Conservation (phyloP, 2,113 vertebrate genomes). For the Lipophrys pholis region DNA sequence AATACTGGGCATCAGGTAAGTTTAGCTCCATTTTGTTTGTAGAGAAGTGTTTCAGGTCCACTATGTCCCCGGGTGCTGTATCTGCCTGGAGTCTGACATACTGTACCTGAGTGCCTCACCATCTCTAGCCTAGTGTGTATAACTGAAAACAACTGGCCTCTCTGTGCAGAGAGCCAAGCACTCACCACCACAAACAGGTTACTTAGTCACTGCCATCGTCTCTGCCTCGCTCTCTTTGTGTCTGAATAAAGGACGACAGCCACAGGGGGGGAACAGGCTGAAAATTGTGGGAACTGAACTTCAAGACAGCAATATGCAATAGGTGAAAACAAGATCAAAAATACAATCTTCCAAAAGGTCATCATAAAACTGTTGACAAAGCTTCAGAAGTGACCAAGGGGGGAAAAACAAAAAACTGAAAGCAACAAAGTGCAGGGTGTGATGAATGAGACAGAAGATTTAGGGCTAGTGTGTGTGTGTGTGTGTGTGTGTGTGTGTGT, state of each 20-base stretch:
- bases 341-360: conserved; percentile 68
- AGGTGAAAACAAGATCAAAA: conserved; percentile 45
- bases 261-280: conserved; percentile 10
- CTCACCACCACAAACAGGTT: conserved; percentile 62
- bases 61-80: conserved; percentile 14
- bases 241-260: conserved; percentile 48
- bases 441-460: conserved; percentile 71
- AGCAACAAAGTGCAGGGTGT: conserved; percentile 61
- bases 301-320: conserved; percentile 23
- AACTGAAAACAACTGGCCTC: conserved; percentile 42
- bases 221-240: conserved; percentile 15
- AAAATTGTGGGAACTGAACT: conserved; percentile 41
- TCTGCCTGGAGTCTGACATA: conserved; percentile 33
- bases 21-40: conserved; percentile 22
- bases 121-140: conserved; percentile 38
- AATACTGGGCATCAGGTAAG: neutral
- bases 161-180: conserved; percentile 38
- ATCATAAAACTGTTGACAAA: conserved; percentile 72
- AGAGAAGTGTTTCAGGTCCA: conserved; percentile 5
- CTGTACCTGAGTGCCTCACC: conserved; percentile 34
- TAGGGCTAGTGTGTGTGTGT: conserved; percentile 15
- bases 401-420: conserved; percentile 69
- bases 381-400: conserved; percentile 55
- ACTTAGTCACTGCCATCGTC: conserved; percentile 60
- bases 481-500: no score